A percentile compares a stretch with the other conserved stretches of the same genome.
phyloP scores from a whole-genome alignment of 2,888 invertebrate species.

The Ennomos erosarius region DNA sequence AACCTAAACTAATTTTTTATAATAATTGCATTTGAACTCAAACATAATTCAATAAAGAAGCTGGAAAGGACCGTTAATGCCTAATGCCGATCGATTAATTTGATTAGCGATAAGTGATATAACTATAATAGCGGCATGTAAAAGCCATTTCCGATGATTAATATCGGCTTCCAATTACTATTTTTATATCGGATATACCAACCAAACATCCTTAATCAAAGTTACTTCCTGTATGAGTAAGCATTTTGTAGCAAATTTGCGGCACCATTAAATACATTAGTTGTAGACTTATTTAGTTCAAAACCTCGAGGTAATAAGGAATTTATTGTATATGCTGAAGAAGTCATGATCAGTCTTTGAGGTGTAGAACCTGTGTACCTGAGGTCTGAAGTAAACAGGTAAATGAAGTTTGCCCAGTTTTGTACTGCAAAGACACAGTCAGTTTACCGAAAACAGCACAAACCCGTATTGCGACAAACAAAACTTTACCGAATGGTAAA shows the following conservation, averaged over 20 bases:
- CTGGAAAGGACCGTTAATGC: slow-evolving; percentile 1
- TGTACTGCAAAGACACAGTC: not conserved
- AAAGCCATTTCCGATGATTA: slow-evolving; percentile 20
- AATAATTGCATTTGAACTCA: too few relatives aligned
- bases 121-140: slow-evolving; percentile 8
- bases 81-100: slow-evolving; percentile 9
- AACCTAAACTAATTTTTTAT: too few relatives aligned
- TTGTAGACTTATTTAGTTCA: not conserved
- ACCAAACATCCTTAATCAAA: slow-evolving; percentile 8
- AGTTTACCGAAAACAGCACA: slow-evolving; percentile 2
- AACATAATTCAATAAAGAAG: slow-evolving; percentile 1
- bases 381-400: too few relatives aligned
- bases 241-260: not conserved
- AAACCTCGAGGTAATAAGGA: too few relatives aligned
- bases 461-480: slow-evolving; percentile 2
- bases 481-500: not conserved
- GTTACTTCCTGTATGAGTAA: slow-evolving; percentile 3
- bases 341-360: too few relatives aligned
- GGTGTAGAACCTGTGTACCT: too few relatives aligned
- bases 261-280: too few relatives aligned
- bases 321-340: too few relatives aligned
- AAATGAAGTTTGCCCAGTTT: too few relatives aligned
- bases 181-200: slow-evolving; percentile 1
- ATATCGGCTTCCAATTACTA: slow-evolving; percentile 6
- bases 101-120: slow-evolving; percentile 12